Conservation (phyloP, 2,113 vertebrate genomes). For the Leptobrachium ailaonicum region DNA sequence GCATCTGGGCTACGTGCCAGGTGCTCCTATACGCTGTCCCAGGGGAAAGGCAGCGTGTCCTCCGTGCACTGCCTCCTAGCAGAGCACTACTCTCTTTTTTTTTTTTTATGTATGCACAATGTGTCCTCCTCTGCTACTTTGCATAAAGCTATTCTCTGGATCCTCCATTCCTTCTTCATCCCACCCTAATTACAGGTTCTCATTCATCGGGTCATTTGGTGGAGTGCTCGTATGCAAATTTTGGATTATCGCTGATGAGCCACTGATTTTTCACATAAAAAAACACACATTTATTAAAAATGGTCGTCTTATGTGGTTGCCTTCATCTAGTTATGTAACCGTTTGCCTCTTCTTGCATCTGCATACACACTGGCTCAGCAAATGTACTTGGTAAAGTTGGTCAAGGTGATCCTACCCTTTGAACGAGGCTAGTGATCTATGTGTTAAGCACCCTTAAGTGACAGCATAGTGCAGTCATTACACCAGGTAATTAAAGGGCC, state of each 20-base stretch:
- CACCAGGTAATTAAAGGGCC: too few species aligned
- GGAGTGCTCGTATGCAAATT: constrained; percentile 44
- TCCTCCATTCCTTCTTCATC: not conserved
- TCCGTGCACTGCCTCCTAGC: not conserved
- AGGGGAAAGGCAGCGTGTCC: not conserved
- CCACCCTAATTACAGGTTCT: not conserved
- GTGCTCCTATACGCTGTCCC: not conserved
- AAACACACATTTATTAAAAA: not conserved
- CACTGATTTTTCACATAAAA: constrained; percentile 7
- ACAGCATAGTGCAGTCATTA: too few species aligned
- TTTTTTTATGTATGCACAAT: not conserved
- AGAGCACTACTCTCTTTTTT: not conserved
- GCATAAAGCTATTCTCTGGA: constrained; percentile 24
- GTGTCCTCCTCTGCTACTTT: constrained; percentile 36
- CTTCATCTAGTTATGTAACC: not conserved
- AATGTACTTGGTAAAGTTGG: not conserved
- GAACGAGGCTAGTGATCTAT: too few species aligned
- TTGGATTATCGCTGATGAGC: constrained; percentile 34
- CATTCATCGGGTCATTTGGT: constrained; percentile 25
- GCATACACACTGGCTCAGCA: not conserved
- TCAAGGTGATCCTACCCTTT: too few species aligned
- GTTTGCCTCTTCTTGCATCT: not conserved
- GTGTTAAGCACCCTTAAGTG: not conserved
- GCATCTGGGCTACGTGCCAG: not conserved
- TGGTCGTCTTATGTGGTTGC: not conserved